Base-by-base conservation (phyloP, 2,888 invertebrate genomes). In the Epicampocera succincta region DNA sequence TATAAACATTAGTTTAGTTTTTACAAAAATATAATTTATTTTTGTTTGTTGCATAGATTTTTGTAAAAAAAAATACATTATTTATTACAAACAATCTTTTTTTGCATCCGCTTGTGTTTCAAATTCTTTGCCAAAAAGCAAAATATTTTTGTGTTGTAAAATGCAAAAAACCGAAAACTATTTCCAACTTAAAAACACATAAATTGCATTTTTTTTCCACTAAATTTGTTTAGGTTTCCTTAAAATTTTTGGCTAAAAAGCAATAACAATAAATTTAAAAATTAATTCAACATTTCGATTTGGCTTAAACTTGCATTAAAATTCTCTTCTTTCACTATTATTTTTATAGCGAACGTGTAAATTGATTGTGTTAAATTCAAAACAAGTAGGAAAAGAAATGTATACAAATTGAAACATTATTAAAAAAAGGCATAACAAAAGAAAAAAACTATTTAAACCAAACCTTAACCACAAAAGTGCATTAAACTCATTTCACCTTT, bases 401-500 rank as follows among this genome's bases (percentile, higher is more conserved):
- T 58, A 25, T 63, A 72, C 56, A 72, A 73, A 78, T 66, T 78
- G 60, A 78, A 73, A 78, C 66, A 78, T 66, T 52, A 73, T 73
- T 78, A 40, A n/a, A 66, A 52, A 60, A 25, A 63, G 60, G 8
- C 11, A 52, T 25, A 15, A 46, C 46, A 33, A 69, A 40, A 21
- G 75, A 68, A 25, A 61, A 76, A 76, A 69, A 56, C 69, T 77
- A 65, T 78, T 82, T 38, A 82, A 82, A 71, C 65, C 69, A 66
- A 82, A 82, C 69, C 78, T 78, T 33, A 75, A 82, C 82, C 82
- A 50, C 82, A 78, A 74, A 76, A 82, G 82, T 82, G 82, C 82
- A 82, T 82, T 82, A 82, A 82, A 82, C 82, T 78, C 78, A 82
- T 74, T 82, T 82, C 82, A 82, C 82, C 82, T 83, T 71, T 74